A percentile compares a stretch with the other conserved stretches of the same genome.
Conservation (phyloP, 1,140 invertebrate species). For the Neotoxoptera formosana region DNA sequence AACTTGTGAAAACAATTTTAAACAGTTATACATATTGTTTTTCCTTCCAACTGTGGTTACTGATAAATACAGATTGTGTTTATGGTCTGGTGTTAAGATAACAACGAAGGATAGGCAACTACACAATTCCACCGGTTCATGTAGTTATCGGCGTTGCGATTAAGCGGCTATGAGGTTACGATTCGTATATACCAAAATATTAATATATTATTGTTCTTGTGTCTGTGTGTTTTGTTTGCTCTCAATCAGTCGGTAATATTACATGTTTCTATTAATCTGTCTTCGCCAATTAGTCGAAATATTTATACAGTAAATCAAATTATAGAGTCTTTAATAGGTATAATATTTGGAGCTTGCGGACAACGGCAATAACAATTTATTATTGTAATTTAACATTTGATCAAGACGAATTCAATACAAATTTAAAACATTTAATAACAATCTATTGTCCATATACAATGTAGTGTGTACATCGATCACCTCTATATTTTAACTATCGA, state of each 20-base stretch:
- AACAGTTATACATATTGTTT: too few relatives aligned
- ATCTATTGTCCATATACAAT: neutral
- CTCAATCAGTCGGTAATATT: neutral
- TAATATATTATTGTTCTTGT: neutral
- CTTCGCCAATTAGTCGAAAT: neutral
- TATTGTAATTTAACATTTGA: too few relatives aligned
- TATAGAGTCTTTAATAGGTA: too few relatives aligned
- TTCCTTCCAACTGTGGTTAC: too few relatives aligned
- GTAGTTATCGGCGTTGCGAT: neutral
- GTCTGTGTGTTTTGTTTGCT: neutral
- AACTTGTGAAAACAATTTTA: too few relatives aligned
- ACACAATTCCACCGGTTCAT: neutral
- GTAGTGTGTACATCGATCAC: accelerated
- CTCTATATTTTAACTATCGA: neutral
- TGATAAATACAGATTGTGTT: too few relatives aligned
- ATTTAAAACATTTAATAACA: neutral
- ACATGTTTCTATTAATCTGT: neutral
- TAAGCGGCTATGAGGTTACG: neutral
- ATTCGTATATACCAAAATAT: neutral
- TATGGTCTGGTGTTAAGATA: neutral
- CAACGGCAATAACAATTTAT: too few relatives aligned
- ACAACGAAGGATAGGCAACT: neutral
- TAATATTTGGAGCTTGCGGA: neutral
- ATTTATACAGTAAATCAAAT: neutral
- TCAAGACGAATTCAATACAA: neutral